Evolutionary conservation across 2,113 vertebrate species (phyloP), one percentile per base, ranked within the genome.

Genomic region (Tyto alba): DNA sequence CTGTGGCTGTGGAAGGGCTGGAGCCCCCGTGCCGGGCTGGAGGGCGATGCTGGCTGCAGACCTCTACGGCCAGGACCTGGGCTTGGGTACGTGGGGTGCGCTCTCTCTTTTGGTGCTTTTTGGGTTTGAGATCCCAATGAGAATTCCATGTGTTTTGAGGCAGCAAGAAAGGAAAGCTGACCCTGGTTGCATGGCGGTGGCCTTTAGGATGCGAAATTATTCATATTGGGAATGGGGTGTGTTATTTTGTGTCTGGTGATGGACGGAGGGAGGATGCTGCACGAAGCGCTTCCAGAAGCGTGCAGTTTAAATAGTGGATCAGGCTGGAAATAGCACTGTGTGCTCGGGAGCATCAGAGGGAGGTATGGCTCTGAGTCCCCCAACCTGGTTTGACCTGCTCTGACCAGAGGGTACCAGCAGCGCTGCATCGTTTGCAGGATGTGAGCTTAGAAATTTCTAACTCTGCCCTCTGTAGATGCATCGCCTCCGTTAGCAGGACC

Each of bases 341-440:
- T 5, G 16, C 36, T 36, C 2, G 1, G n/a, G 32, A 71, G 17
- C 63, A 32, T 14, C 0, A n/a, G 0, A 9, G 7, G 40, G 18
- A 82, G 62, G 11, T 43, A 13, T 12, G 21, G n/a, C 38, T 57
- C 40, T 1, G 7, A 27, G 16, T 13, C 5, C 53, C 23, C 21
- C 67, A 62, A 3, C 53, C 25, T 1, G 1, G 5, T 66, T 21
- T 41, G 34, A 57, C 38, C 34, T 2, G 4, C 56, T 93, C 41
- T 5, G 5, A 22, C 27, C n/a, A 62, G 50, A 34, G 43, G 26
- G 10, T 45, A 16, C 52, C 13, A 20, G 38, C 47, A 82, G 17
- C 3, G 2, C 66, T 62, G 76, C 17, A 23, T 18, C 1, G 1
- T 41, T 84, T 53, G 29, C 52, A 50, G 85, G 32, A 23, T 26